A percentile compares a stretch with the other conserved stretches of the same genome.
Evolutionary conservation across 2,888 invertebrate genomes (phyloP).

Genomic region (Leptinotarsa peninsularis): DNA sequence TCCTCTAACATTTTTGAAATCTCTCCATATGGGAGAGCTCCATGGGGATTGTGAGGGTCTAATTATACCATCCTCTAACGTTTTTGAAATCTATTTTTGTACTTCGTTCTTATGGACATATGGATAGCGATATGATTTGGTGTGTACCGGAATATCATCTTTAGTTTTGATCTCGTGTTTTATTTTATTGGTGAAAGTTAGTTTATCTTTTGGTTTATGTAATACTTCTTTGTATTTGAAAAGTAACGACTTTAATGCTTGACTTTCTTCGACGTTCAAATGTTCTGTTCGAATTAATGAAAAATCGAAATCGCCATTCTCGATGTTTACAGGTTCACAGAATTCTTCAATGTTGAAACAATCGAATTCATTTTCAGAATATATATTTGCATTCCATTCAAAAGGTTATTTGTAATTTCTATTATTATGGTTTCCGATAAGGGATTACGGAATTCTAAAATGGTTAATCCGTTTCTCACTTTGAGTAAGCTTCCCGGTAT

Average conservation of each 20-base stretch:
- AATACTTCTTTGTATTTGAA: constrained; percentile 29
- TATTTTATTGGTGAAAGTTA: constrained; percentile 29
- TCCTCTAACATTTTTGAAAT: constrained; percentile 27
- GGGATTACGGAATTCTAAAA: not conserved
- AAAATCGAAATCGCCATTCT: not conserved
- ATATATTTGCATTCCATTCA: not conserved
- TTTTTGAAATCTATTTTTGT: constrained; percentile 23
- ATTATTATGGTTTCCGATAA: not conserved
- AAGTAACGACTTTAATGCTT: constrained; percentile 20
- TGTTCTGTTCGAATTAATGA: constrained; percentile 17
- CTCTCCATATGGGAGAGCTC: not conserved
- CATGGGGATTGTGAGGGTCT: no score
- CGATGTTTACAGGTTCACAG: not conserved
- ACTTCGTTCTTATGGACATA: constrained; percentile 27
- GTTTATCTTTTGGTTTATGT: constrained; percentile 15
- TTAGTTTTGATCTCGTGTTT: constrained; percentile 37
- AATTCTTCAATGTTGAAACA: not conserved
- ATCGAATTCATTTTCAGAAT: not conserved
- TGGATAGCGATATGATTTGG: constrained; percentile 9
- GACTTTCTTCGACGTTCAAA: constrained; percentile 27
- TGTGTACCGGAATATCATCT: constrained; percentile 22
- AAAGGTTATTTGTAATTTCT: not conserved
- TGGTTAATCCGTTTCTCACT: no score
- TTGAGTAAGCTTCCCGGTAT: not conserved
- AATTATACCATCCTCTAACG: constrained; percentile 28